Evolutionary conservation across 1,140 invertebrate genomes (phyloP).

Genomic region (Nasonia vitripennis): DNA sequence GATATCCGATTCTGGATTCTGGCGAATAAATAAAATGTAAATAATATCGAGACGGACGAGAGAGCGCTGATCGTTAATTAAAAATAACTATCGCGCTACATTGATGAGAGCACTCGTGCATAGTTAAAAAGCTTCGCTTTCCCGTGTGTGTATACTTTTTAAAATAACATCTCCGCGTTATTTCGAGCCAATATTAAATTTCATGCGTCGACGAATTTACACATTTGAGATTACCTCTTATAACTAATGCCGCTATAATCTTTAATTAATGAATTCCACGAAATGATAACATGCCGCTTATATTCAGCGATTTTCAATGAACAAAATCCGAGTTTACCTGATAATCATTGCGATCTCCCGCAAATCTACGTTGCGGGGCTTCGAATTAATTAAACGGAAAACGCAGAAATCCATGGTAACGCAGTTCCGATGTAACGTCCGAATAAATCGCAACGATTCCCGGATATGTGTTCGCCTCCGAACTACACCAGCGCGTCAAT

Average conservation of each 20-base stretch:
- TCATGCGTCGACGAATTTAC: background rate
- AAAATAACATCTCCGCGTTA: background rate
- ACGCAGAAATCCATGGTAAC: too few relatives aligned
- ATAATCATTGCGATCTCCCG: too few relatives aligned
- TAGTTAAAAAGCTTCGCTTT: background rate
- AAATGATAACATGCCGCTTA: too few relatives aligned
- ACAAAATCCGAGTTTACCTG: too few relatives aligned
- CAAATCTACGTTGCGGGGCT: too few relatives aligned
- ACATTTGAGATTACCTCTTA: too few relatives aligned
- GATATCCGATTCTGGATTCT: background rate
- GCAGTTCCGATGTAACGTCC: too few relatives aligned
- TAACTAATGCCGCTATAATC: too few relatives aligned
- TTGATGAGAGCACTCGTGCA: background rate
- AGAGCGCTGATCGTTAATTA: slow-evolving; percentile 14
- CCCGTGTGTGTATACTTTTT: too few relatives aligned
- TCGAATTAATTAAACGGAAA: too few relatives aligned
- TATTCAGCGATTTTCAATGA: too few relatives aligned
- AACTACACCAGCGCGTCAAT: background rate
- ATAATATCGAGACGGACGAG: slow-evolving; percentile 8
- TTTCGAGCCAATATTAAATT: background rate
- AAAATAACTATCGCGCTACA: background rate
- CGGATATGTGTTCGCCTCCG: background rate
- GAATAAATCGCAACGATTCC: background rate
- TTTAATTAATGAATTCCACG: too few relatives aligned
- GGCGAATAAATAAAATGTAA: slow-evolving; percentile 19